Evolutionary conservation across 2,113 vertebrate species (phyloP), one percentile per base, ranked within the genome.

Genomic region (Tautogolabrus adspersus): DNA sequence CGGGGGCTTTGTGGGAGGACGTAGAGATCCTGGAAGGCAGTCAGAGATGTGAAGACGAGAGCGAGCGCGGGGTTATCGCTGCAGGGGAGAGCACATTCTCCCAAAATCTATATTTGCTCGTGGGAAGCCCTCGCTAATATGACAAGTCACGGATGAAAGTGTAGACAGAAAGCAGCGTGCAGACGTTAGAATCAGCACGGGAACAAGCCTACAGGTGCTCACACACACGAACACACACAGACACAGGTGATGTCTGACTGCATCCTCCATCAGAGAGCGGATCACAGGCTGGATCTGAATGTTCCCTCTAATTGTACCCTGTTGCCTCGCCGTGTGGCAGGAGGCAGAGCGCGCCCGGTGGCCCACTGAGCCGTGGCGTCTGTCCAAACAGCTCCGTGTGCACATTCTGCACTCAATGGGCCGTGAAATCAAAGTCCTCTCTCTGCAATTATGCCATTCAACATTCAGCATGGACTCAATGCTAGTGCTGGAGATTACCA

Each of bases 371-470:
- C 68, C 0, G 42, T 67, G 80, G 68, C 68, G 10, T 2, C 40
- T 62, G 63, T 72, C 74, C 74, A 72, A 58, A 77, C 74, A 63
- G 21, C 2, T 12, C 57, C 80, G 49, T 68, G 74, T 58, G 80
- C 67, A 68, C 63, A 57, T 44, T 51, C 23, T 61, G 67, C 13
- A 22, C n/a, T 49, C 57, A 72, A 67, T 77, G 80, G 63, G 56
- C 62, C 57, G 15, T 77, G 74, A 82, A 82, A 77, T 82, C 80
- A 72, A 82, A 82, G 74, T 77, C 68, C 66, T 77, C 62, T 72
- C 18, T 0, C 64, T 51, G 49, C 13, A 51, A 77, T 82, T 77
- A 77, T 63, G 38, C 62, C 61, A 72, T 72, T 67, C 57, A 77
- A 10, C 42, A 44, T 40, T 75, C 72, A 55, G 52, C 57, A 23